Base-by-base conservation (phyloP, 1,140 invertebrate species). In the Ips nitidus region DNA sequence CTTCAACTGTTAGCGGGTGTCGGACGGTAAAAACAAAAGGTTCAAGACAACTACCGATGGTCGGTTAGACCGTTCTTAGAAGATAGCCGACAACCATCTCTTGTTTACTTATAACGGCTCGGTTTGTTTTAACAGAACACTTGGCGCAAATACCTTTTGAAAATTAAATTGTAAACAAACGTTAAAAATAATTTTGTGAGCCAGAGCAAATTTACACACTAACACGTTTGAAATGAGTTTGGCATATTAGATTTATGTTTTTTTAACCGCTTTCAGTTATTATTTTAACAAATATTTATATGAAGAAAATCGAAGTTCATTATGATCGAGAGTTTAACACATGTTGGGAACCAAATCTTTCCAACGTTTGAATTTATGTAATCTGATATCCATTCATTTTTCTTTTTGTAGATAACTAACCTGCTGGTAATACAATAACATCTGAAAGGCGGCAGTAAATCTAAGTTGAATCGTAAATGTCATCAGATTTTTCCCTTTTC, bases 91-190 rank as follows among this genome's bases (percentile, higher is more conserved):
- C 63, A 43, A 57, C 61, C 61, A 39, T 7, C 36, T 45, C 53
- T 43, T 65, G 63, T 65, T 65, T 55, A 65, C 63, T 56, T 45
- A 56, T 65, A 65, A 65, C 63, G 63, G 63, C 63, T 65, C 50
- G 52, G 63, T 65, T 65, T 65, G 63, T 65, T 65, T 65, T 65
- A 65, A 65, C 63, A 65, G 52, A 65, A 65, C 63, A 56, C 63
- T 65, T 45, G 63, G 63, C 40, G 63, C 63, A 65, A 65, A 65
- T 65, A 65, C 63, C n/a, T 65, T 56, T 65, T 56, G 63, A 56
- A 65, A 65, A 65, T 65, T 65, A 47, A 65, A 65, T 56, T 65
- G 52, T 65, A 65, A 65, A 65, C 63, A 65, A 56, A 65, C 38
- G 52, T 55, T 65, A 65, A 65, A 65, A 65, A 65, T 65, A 65